Evolutionary conservation across 23 tunicate genomes (phyloP), one percentile per base, ranked within the genome.

Genomic region (Styela plicata): DNA sequence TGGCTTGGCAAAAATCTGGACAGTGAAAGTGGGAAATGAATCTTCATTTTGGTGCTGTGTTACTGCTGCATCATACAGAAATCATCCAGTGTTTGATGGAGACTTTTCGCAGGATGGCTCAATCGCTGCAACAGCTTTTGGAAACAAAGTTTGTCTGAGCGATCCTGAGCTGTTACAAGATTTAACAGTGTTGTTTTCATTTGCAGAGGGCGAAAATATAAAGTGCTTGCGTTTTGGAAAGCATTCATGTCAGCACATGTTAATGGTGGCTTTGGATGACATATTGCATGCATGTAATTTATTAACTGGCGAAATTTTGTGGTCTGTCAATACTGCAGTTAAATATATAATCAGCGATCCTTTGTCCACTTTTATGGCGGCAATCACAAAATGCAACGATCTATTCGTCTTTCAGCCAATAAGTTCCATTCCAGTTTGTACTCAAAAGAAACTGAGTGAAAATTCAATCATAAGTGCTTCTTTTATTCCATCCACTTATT

Each of bases 41-140:
- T 24, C 21, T 26, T 24, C 77, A 20, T 73, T 31, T 36, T 91
- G 97, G 97, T 31, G 63, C 73, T 91, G 91, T 67, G 88, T 76
- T 3, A 65, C 74, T 7, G 63, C 73, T 64, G 44, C 67, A 16
- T 65, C 97, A 1, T 80, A 87, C 71, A 70, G 86, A 2, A 63
- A 74, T 36, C 27, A 32, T 13, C 79, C 86, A 31, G 62, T 63
- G 28, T 18, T 5, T 18, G 81, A 83, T 36, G 67, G 80, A 31
- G 79, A 82, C 35, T 91, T 91, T 73, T 91, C 97, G 2, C 83
- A 91, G 83, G 97, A 91, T 63, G 97, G 97, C 23, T 87, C 97
- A 20, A 35, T 91, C 23, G 57, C 80, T 25, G 91, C 86, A 17
- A 26, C 87, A 5, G 91, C 84, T 2, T 87, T 91, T 67, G 84